Evolutionary conservation across 2,797 vertebrate species (phyloP).

Genomic region (Serranus cabrilla): DNA sequence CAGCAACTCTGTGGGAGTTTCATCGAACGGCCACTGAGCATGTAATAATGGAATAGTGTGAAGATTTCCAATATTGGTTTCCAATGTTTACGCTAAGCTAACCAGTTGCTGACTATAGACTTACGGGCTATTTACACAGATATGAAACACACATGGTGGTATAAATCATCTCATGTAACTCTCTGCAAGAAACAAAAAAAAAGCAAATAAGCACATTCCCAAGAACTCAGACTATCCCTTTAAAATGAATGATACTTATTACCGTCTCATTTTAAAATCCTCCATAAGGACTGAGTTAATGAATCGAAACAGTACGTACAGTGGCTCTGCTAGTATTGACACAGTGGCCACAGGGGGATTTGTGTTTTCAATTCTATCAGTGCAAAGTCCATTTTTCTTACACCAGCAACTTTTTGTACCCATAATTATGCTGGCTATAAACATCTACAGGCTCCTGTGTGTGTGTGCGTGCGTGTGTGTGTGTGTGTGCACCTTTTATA

Average conservation of each 20-base stretch:
- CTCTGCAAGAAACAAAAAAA: too few species aligned
- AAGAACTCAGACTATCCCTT: not conserved
- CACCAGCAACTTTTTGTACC: conserved; percentile 41
- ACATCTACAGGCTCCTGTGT: conserved; percentile 19
- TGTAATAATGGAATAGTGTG: too few species aligned
- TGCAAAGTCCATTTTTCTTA: conserved; percentile 40
- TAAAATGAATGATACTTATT: not conserved
- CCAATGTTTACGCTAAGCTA: too few species aligned
- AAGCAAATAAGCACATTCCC: not conserved
- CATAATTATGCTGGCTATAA: conserved; percentile 23
- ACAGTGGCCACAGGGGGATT: conserved; percentile 7
- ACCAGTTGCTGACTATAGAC: too few species aligned
- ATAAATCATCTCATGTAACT: not conserved
- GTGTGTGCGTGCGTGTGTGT: conserved; percentile 2
- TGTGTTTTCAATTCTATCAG: conserved; percentile 32
- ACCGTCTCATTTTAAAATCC: not conserved
- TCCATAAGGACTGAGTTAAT: not conserved
- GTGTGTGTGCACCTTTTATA: not conserved
- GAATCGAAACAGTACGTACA: conserved; percentile 3
- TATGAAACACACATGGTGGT: too few species aligned
- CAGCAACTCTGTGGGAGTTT: too few species aligned
- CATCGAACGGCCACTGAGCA: too few species aligned
- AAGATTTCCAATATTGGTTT: too few species aligned
- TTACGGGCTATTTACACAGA: too few species aligned
- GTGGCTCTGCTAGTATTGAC: conserved; percentile 22